These are phyloP conservation scores for Arizona elegans DNA, from an alignment of 2,113 vertebrate genomes.

Conservation along the genomic window DNA sequence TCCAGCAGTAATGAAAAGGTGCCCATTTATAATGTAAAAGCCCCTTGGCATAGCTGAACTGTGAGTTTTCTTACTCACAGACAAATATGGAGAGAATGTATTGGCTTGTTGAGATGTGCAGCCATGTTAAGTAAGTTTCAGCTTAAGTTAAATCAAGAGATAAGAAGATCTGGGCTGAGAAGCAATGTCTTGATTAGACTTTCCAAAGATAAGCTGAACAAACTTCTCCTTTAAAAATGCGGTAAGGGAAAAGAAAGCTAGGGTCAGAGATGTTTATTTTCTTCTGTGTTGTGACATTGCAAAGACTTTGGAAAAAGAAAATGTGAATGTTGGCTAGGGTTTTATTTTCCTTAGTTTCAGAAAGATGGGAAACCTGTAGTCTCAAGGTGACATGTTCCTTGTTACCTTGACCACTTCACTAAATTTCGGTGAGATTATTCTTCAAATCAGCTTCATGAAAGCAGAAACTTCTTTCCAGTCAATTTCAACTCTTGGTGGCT, in stretches of 20 bases:
- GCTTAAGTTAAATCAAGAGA: accelerated
- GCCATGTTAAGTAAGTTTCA: not conserved
- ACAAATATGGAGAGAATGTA: constrained; percentile 1
- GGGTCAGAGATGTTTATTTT: not conserved
- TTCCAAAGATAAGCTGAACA: not conserved
- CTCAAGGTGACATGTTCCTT: not conserved
- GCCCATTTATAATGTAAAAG: not conserved
- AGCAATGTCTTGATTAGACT: not conserved
- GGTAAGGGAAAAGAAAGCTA: not conserved
- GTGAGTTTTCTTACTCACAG: constrained; percentile 36
- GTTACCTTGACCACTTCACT: not conserved
- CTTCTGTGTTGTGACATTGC: not conserved
- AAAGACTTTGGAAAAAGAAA: not conserved
- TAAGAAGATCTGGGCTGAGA: not conserved
- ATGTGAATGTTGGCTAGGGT: not conserved
- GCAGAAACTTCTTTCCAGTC: not conserved
- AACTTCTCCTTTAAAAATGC: not conserved
- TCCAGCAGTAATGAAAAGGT: accelerated
- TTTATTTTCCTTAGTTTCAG: not conserved
- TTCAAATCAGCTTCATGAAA: not conserved
- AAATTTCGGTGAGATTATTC: not conserved
- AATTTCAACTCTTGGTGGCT: not conserved
- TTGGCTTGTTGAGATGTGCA: not conserved
- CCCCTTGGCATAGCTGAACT: not conserved
- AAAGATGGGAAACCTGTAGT: not conserved